phyloP scores from a whole-genome alignment of 2,888 invertebrate species.

The Drosophila cracens region DNA sequence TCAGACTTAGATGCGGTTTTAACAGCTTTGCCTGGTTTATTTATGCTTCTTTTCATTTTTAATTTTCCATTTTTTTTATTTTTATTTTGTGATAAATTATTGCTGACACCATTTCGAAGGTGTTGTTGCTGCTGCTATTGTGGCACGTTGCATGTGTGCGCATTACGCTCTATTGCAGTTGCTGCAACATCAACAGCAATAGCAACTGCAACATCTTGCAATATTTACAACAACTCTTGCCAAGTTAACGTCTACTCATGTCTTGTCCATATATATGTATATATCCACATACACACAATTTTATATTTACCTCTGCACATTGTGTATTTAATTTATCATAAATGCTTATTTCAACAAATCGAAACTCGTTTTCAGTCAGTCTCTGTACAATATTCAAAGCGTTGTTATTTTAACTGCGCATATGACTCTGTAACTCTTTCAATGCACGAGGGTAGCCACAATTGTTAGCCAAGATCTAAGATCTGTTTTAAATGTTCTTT shows the following conservation, averaged over 20 bases:
- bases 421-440: constrained; percentile 46
- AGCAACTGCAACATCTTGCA: constrained; percentile 63
- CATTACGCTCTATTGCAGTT: constrained; percentile 76
- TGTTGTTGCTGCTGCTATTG: constrained; percentile 52
- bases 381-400: constrained; percentile 52
- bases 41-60: constrained; percentile 52
- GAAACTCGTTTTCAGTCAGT: constrained; percentile 68
- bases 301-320: constrained; percentile 25
- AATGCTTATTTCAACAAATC: constrained; percentile 65
- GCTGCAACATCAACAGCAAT: constrained; percentile 49
- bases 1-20: constrained; percentile 65
- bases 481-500: background rate
- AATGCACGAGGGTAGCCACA: constrained; percentile 41
- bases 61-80: constrained; percentile 37
- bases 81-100: constrained; percentile 54
- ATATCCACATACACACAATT: constrained; percentile 1
- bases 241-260: constrained; percentile 50
- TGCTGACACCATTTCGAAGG: constrained; percentile 71
- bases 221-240: constrained; percentile 56
- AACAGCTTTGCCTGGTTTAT: constrained; percentile 64
- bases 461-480: constrained; percentile 2
- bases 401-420: constrained; percentile 66
- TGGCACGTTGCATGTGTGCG: constrained; percentile 70
- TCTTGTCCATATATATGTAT: constrained; percentile 19
- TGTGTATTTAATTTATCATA: constrained; percentile 50